Evolutionary conservation across 1,140 invertebrate genomes (phyloP), one percentile per base, ranked within the genome.

Genomic region (Drosophila pseudoananassae): DNA sequence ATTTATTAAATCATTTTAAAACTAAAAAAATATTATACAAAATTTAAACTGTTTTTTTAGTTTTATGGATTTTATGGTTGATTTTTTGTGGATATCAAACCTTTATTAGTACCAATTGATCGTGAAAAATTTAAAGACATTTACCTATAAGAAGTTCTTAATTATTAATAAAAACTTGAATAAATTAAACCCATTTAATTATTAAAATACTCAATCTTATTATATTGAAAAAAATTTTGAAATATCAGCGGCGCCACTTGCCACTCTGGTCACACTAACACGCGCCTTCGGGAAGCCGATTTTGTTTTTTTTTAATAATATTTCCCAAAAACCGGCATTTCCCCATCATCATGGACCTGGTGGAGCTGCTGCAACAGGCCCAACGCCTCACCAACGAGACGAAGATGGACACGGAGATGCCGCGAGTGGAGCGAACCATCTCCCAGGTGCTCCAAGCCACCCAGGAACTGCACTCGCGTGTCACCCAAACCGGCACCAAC

Each of bases 401-500:
- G 53, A 97, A 98, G 92, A 96, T 95, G 17, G 95, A 94, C 78
- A 94, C 95, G 51, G 40, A 43, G 76, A 90, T 97, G 51, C 96
- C 96, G 5, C 94, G 97, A 92, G 96, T 99, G 7, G 97, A 98
- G 80, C 94, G 98, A 27, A 98, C 98, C 82, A 92, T 99, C 23
- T 94, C 95, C 38, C 98, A 99, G 93, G 96, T 99, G 29, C 93
- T 98, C 29, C 97, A 99, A 92, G 97, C 97, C 31, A 98, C 98
- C 0, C 96, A 98, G 80, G 96, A 98, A 91, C 92, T 99, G 7
- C 97, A 97, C 93, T 95, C 96, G 1, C 94, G 96, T 90, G 95
- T 97, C 17, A 96, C 96, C 14, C 96, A 96, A 90, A 95, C 95
- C 54, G 95, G 96, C 33, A 94, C 96, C 25, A 96, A 97, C 77